These are phyloP conservation scores for Nezara viridula DNA, from an alignment of 2,888 invertebrate genomes.

Conservation along the genomic window DNA sequence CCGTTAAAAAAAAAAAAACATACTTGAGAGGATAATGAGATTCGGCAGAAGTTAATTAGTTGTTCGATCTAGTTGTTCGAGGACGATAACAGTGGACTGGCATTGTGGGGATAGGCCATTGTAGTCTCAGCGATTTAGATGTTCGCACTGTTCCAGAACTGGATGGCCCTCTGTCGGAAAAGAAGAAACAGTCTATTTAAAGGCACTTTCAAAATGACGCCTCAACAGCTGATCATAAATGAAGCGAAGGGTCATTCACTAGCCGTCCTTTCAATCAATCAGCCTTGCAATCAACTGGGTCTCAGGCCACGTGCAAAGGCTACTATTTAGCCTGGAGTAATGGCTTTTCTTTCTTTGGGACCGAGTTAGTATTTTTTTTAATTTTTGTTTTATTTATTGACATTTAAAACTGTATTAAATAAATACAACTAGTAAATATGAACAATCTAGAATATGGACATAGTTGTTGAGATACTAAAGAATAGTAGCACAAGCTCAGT, in stretches of 20 bases:
- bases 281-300: not conserved
- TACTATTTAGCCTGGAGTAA: not conserved
- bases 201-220: not conserved
- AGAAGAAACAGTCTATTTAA: not conserved
- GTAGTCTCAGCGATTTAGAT: not conserved
- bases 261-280: not conserved
- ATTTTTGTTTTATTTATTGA: no score
- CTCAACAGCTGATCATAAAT: not conserved
- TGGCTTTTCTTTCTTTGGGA: not conserved
- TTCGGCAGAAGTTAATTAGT: conserved; percentile 30
- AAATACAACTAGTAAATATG: no score
- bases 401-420: no score
- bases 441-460: no score
- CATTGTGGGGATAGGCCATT: not conserved
- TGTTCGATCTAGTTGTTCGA: not conserved
- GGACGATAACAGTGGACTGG: not conserved
- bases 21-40: not conserved
- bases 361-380: no score
- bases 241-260: not conserved
- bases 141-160: not conserved
- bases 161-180: not conserved
- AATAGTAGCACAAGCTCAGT: no score
- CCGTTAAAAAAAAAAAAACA: not conserved
- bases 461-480: no score
- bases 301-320: not conserved